Base-by-base conservation (phyloP, 2,888 invertebrate species). In the Oscheius sp. region DNA sequence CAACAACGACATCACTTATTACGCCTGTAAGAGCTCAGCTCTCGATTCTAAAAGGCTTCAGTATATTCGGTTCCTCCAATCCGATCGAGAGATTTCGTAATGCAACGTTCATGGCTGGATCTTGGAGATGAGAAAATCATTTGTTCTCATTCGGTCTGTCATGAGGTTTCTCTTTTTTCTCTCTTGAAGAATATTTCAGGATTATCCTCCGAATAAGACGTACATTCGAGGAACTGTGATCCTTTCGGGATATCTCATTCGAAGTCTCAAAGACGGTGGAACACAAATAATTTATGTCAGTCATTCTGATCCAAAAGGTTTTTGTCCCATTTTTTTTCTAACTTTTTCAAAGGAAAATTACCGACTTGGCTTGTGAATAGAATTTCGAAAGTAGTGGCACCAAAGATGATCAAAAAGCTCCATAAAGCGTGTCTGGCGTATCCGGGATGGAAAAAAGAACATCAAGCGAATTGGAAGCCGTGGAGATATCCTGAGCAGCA, bases 1-100 rank as follows among this genome's bases (percentile, higher is more conserved):
- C 29, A 94, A 94, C 88, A 95, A 94, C 86, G 94, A 95, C 88
- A 91, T 95, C 75, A 93, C 94, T 46, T 95, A 95, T 87, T 95
- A 95, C 89, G 92, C 94, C 75, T 91, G 94, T 94, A 86, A 91
- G 88, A 84, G 1, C n/a, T n/a, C n/a, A n/a, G n/a, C n/a, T n/a
- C n/a, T 31, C 17, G 3, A 3, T 6, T 23, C 27, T 55, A n/a
- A n/a, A n/a, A n/a, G n/a, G n/a, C n/a, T 68, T 67, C 76, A 71
- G 74, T 83, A 33, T 74, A 71, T 25, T 75, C 79, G 3, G 48
- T 75, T 8, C 70, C 79, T 17, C 85, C 85, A 3, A 73, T 84
- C 29, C 75, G 79, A 29, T 73, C 79, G 5, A 90, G 95, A 74
- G 95, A 95, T 89, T 95, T 95, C 89, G 92, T 95, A 58, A 90